Evolutionary conservation across 2,113 vertebrate species (phyloP).

Genomic region (Labeo catla): DNA sequence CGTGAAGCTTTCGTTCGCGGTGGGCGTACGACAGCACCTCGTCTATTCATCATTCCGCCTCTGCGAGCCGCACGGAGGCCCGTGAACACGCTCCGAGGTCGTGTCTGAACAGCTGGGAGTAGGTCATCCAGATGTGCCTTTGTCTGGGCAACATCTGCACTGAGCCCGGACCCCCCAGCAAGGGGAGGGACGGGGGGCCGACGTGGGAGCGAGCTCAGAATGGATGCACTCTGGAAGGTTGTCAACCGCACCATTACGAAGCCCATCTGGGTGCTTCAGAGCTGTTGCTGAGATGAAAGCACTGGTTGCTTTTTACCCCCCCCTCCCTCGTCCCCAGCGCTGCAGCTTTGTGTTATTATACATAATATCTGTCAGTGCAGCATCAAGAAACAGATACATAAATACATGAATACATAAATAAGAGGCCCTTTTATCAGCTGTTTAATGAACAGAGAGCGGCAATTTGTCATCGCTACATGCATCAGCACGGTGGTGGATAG

Average conservation of each 20-base stretch:
- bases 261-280: conserved; percentile 55
- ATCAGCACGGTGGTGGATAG: conserved; percentile 27
- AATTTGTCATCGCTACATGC: conserved; percentile 39
- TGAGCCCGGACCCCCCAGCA: conserved; percentile 6
- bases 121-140: conserved; percentile 59
- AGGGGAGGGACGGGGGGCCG: neutral
- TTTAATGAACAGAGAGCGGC: conserved; percentile 48
- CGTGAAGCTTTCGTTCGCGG: conserved; percentile 25
- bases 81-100: conserved; percentile 50
- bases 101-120: conserved; percentile 58
- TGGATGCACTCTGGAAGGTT: conserved; percentile 49
- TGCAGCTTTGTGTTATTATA: conserved; percentile 53
- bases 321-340: neutral
- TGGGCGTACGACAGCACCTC: conserved; percentile 50
- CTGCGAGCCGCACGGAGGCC: neutral
- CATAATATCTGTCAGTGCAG: conserved; percentile 49
- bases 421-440: conserved; percentile 55
- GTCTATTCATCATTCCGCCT: conserved; percentile 56
- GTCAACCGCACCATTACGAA: conserved; percentile 54
- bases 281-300: conserved; percentile 57
- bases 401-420: conserved; percentile 53
- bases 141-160: conserved; percentile 58
- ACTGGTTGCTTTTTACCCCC: conserved; percentile 31
- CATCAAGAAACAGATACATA: conserved; percentile 54
- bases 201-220: conserved; percentile 7